Base-by-base conservation (phyloP, 2,113 vertebrate genomes). In the Panurus biarmicus region DNA sequence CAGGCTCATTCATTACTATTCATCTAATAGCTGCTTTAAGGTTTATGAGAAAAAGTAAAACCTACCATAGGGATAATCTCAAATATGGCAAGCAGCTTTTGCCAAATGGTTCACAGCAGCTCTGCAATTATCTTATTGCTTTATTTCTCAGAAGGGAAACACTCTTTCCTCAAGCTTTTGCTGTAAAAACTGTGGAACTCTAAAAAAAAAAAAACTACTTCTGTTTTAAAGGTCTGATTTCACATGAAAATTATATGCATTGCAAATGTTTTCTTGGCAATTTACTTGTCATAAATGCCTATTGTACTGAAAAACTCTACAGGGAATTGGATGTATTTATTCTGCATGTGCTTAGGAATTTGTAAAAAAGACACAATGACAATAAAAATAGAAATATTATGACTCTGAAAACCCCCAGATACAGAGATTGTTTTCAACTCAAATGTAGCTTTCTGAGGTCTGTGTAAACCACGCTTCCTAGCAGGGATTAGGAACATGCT, bases 381-480 rank as follows among this genome's bases (percentile, higher is more conserved):
- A 97, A 94, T 91, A 96, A 96, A 96, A 96, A 91, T 92, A 94
- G 92, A 96, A 94, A 96, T 94, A 95, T 96, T 96, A 94, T 97
- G 96, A 95, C 91, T 96, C 57, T 76, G 47, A 45, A 94, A 95
- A 75, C n/a, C 75, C 71, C 79, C 79, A 77, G 83, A 93, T 89
- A 80, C 58, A 51, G 51, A 95, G 73, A 88, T 89, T 93, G 57
- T 40, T 94, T 96, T 93, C 81, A 42, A 47, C 73, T 96, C 65
- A 93, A 89, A 81, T 79, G 80, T 47, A 48, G 87, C 51, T 95
- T 96, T 93, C 44, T 45, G 80, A 93, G 57, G 78, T 80, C 69
- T 89, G 75, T 82, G 92, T 62, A 92, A 98, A 87, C 33, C 57
- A 83, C 77, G 54, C 24, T 91, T 93, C n/a, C 80, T 60, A 92